Evolutionary conservation across 2,797 vertebrate genomes (phyloP).

Genomic region (Channallabes apus): DNA sequence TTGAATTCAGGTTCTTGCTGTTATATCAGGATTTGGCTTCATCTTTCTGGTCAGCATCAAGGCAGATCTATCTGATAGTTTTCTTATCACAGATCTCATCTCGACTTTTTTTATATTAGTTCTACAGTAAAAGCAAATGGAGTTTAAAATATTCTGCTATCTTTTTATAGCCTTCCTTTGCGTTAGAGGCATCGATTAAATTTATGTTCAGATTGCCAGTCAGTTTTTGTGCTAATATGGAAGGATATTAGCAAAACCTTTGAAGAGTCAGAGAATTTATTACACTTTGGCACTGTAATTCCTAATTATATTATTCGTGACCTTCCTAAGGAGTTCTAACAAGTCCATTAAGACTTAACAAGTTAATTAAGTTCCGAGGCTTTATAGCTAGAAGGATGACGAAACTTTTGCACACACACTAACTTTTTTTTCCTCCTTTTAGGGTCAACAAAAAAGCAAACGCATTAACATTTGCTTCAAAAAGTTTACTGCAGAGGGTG

Average conservation of each 20-base stretch:
- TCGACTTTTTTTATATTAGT: neutral
- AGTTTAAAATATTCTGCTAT: neutral
- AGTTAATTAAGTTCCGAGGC: neutral
- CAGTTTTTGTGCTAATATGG: neutral
- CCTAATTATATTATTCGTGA: neutral
- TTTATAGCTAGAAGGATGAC: neutral
- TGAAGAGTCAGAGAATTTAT: neutral
- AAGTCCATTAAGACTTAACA: neutral
- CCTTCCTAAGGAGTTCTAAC: neutral
- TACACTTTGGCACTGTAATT: neutral
- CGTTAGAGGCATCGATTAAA: neutral
- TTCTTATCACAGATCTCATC: neutral
- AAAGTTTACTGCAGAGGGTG: neutral
- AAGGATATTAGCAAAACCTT: neutral
- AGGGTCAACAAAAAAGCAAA: neutral
- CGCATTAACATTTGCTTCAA: no score
- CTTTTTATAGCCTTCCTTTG: neutral
- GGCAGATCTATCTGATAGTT: neutral
- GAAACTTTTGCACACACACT: neutral
- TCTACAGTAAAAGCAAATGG: neutral
- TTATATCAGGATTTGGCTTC: neutral
- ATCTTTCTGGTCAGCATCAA: neutral
- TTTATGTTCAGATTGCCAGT: neutral
- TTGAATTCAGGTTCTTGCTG: neutral
- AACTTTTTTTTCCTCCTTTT: neutral